A percentile compares a stretch with the other conserved stretches of the same genome.
phyloP scores from a whole-genome alignment of 2,888 invertebrate species.

The Erannis defoliaria region DNA sequence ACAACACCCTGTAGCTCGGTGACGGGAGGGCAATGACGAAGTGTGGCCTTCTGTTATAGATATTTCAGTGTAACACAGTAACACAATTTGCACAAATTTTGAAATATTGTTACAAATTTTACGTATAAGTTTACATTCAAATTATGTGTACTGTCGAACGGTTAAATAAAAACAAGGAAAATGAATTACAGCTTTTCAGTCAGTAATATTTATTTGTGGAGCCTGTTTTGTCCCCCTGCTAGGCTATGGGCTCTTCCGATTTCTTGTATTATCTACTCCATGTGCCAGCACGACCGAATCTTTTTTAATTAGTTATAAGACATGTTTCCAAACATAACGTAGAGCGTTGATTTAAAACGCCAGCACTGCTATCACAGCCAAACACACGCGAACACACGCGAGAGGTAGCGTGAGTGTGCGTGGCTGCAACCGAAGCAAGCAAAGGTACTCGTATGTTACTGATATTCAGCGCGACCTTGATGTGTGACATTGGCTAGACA shows the following conservation, averaged over 20 bases:
- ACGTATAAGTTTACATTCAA: background rate
- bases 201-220: too few relatives aligned
- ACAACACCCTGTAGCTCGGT: conserved; percentile 28
- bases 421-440: background rate
- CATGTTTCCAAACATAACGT: background rate
- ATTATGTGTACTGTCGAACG: background rate
- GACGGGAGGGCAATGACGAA: conserved; percentile 33
- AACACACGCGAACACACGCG: background rate
- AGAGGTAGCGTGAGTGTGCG: conserved; percentile 14
- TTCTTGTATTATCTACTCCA: too few relatives aligned
- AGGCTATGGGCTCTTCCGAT: too few relatives aligned
- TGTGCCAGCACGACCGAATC: too few relatives aligned
- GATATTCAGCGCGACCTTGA: conserved; percentile 63
- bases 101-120: background rate
- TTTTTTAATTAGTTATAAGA: too few relatives aligned
- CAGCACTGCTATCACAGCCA: conserved; percentile 14
- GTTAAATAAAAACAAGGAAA: background rate
- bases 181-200: background rate
- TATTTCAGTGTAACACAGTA: conserved; percentile 18
- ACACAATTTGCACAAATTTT: background rate
- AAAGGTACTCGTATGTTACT: conserved; percentile 5
- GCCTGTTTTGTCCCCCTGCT: too few relatives aligned
- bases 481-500: conserved; percentile 77
- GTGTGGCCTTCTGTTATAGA: conserved; percentile 19
- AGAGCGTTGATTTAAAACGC: background rate